Base-by-base conservation (phyloP, 2,113 vertebrate genomes). In the Phalacrocorax carbo region DNA sequence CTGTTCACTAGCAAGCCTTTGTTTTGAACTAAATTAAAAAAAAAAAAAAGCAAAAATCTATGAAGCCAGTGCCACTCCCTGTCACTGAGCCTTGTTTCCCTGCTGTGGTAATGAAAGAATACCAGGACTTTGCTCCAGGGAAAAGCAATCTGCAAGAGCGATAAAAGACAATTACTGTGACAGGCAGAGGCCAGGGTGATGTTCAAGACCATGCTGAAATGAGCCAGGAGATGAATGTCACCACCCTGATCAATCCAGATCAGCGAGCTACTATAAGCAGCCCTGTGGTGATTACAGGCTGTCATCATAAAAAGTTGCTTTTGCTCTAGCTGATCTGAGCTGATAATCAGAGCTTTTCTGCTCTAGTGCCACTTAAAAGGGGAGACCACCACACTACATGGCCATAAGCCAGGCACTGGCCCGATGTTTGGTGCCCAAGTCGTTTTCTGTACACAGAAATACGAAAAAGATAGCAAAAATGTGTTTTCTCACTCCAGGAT, bases 371-470 rank as follows among this genome's bases (percentile, higher is more conserved):
- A 34, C 38, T 48, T 60, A 58, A 48, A 12, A 85, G 49, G 26
- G 70, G 78, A 82, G 61, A 57, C 15, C 80, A 9, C 14, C 3
- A 13, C 42, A n/a, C 1, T 10, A 1, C 52, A 23, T 1, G 15
- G 62, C 57, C 42, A 3, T 2, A 21, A 73, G 62, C 58, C 6
- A 7, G 73, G 52, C 44, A 10, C 66, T 55, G 72, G 25, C 65
- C 52, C 0, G 0, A 6, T 1, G 4, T 6, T 85, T 0, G 0
- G 57, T 49, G 58, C 64, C 71, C 64, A 23, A 70, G 58, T 51
- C 1, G 2, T 19, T 32, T 51, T 52, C 64, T 73, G 23, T 11
- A 51, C 54, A 11, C 13, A 84, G 22, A 83, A 83, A 77, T 1
- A 9, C 1, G 26, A 48, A 73, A 89, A 36, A 9, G 4, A 81